Percentiles rank a stretch among this genome's conserved stretches.
phyloP scores from a whole-genome alignment of 2,888 invertebrate species.

The Thalpophila matura region DNA sequence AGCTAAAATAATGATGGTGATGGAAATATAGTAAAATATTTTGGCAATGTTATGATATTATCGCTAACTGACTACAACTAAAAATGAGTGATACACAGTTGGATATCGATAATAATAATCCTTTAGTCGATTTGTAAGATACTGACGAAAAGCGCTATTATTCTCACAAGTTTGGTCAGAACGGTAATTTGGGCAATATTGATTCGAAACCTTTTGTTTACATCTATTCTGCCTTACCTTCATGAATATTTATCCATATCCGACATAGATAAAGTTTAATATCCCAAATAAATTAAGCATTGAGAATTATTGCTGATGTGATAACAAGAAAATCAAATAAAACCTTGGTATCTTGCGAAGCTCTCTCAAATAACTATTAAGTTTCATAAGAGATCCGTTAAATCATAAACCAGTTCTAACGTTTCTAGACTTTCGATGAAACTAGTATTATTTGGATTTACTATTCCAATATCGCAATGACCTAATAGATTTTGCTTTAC shows the following conservation, averaged over 20 bases:
- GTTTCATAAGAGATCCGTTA: constrained; percentile 8
- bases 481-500: not conserved
- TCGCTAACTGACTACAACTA: too few species aligned
- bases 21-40: not conserved
- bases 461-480: not conserved
- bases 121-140: too few species aligned
- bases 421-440: constrained; percentile 24
- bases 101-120: too few species aligned
- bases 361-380: constrained; percentile 15
- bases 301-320: constrained; percentile 13
- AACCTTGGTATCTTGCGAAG: constrained; percentile 14
- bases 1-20: not conserved
- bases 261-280: constrained; percentile 22
- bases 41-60: not conserved
- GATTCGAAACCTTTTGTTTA: not conserved
- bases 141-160: too few species aligned
- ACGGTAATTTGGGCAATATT: not conserved
- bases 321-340: constrained; percentile 32
- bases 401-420: constrained; percentile 28
- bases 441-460: not conserved
- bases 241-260: not conserved
- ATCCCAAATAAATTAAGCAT: not conserved
- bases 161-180: too few species aligned
- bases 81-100: too few species aligned
- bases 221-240: too few species aligned